These are phyloP conservation scores for Atrina japonica DNA, from an alignment of 2,888 invertebrate species.

Conservation along the genomic window DNA sequence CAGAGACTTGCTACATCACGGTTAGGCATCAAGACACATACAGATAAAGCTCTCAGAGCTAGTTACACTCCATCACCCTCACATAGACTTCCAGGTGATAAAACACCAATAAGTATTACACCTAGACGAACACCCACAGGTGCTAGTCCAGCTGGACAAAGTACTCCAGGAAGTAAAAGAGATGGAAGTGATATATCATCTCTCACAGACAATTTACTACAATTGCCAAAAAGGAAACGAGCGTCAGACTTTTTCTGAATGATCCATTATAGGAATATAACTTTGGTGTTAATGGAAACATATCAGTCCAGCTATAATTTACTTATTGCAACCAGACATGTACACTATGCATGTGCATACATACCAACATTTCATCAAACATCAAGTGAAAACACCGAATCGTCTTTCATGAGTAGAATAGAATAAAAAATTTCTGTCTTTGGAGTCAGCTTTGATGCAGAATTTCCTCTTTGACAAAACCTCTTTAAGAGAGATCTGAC, in stretches of 20 bases:
- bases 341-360: too few species aligned
- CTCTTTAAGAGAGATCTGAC: too few species aligned
- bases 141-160: constrained; percentile 52
- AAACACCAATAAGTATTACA: constrained; percentile 67
- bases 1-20: constrained; percentile 89
- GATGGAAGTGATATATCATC: constrained; percentile 81
- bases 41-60: constrained; percentile 83
- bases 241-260: constrained; percentile 90
- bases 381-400: too few species aligned
- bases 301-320: too few species aligned
- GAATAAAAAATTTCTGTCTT: too few species aligned
- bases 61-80: constrained; percentile 84
- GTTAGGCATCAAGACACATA: constrained; percentile 83
- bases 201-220: constrained; percentile 92
- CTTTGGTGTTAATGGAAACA: too few species aligned
- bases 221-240: constrained; percentile 85
- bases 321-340: too few species aligned
- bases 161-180: constrained; percentile 58
- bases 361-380: too few species aligned
- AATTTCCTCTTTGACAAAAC: too few species aligned
- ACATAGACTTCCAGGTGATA: constrained; percentile 72
- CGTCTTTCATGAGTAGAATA: too few species aligned
- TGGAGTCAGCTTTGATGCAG: too few species aligned
- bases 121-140: constrained; percentile 58
- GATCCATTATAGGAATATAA: too few species aligned